Base-by-base conservation (phyloP, 2,113 vertebrate species). In the Pyrgilauda ruficollis region DNA sequence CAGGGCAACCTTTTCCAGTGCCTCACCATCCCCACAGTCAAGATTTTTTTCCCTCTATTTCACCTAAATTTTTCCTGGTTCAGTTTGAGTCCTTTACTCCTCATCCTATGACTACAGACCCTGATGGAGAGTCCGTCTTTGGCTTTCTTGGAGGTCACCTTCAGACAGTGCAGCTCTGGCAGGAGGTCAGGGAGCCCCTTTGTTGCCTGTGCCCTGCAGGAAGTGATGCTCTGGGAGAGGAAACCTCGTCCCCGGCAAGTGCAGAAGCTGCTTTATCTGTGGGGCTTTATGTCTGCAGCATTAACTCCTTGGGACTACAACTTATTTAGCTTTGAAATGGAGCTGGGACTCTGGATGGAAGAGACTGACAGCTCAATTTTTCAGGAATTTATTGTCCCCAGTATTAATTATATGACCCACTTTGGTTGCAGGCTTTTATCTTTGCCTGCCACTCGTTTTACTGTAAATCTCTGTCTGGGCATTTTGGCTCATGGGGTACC, bases 381-480 rank as follows among this genome's bases (percentile, higher is more conserved):
- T 93, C 92, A 76, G 66, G 53, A 82, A 89, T 91, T 82, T 93
- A 82, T 69, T 79, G 53, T 76, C 44, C 28, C 44, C 47, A n/a
- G 68, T 37, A 84, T 90, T 92, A 95, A 85, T 88, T 74, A 76
- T 64, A 92, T 72, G 69, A 87, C 67, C 77, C 0, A 3, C 69
- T 89, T 89, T 73, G 46, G 85, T 8, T 76, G 43, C 62, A 69
- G 78, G 75, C 75, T 95, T 95, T 94, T 93, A 86, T 94, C 95
- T 92, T 73, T 55, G 31, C 55, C 79, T 80, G 75, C 67, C 73
- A 13, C 75, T 91, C 1, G 0, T 49, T 85, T 64, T 44, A 79
- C 90, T 95, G 85, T 94, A 94, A 90, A 92, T 94, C 85, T 85
- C 67, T 85, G 75, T 49, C 92, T 1, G 0, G 49, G n/a, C 58